Evolutionary conservation across 2,888 invertebrate species (phyloP).

Genomic region (Zaprionus obscuricornis): DNA sequence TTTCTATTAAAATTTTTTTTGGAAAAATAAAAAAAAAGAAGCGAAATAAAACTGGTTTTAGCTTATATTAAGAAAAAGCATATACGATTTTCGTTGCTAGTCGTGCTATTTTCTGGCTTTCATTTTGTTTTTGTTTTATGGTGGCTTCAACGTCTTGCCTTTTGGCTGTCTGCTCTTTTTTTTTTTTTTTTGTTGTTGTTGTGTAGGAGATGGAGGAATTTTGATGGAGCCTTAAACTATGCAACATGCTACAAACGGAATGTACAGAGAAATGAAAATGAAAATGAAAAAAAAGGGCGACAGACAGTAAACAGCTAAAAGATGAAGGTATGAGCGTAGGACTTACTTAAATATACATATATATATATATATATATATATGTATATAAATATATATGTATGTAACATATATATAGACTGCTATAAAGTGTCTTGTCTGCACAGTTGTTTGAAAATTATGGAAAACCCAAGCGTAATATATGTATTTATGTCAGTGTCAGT

Average conservation of each 20-base stretch:
- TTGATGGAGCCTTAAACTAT: slow-evolving; percentile 53
- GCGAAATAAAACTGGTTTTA: too few species aligned
- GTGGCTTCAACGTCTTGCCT: too few species aligned
- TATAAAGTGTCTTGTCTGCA: slow-evolving; percentile 27
- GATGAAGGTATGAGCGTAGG: slow-evolving; percentile 6
- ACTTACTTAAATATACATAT: neutral
- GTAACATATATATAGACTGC: neutral
- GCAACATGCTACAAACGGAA: slow-evolving; percentile 31
- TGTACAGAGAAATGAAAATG: slow-evolving; percentile 19
- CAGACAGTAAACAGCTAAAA: slow-evolving; percentile 33
- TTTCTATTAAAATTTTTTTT: too few species aligned
- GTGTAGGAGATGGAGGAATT: too few species aligned
- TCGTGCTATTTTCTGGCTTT: neutral
- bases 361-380: neutral
- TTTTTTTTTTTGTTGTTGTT: too few species aligned
- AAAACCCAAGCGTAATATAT: slow-evolving; percentile 22
- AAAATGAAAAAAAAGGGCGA: slow-evolving; percentile 22
- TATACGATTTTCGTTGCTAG: neutral
- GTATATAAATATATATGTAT: neutral
- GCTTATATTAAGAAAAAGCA: neutral
- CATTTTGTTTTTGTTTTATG: neutral
- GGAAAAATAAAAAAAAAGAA: neutral
- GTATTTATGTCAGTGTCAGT: too few species aligned
- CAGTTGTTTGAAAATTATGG: slow-evolving; percentile 37
- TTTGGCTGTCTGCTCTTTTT: too few species aligned